These are phyloP conservation scores for Gavialis gangeticus DNA, from an alignment of 2,113 vertebrate species.

Conservation along the genomic window DNA sequence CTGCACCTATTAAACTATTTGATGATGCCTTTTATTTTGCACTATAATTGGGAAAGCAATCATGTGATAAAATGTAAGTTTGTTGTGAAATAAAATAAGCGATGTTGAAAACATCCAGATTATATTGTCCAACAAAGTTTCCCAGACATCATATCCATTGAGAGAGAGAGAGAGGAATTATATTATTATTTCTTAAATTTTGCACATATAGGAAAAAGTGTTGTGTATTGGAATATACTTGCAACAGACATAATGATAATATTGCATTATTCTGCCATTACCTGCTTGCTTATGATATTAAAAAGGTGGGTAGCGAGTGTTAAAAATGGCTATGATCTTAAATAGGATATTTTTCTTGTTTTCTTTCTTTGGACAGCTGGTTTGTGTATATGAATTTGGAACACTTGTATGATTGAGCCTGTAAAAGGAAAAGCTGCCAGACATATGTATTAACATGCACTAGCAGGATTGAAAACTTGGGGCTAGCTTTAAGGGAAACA, in stretches of 20 bases:
- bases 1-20: conserved; percentile 81
- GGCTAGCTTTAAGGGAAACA: conserved; percentile 27
- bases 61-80: conserved; percentile 79
- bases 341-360: not conserved
- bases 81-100: conserved; percentile 71
- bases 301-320: not conserved
- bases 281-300: not conserved
- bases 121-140: conserved; percentile 63
- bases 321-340: not conserved
- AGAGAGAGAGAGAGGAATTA: not conserved
- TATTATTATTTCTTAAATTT: conserved; percentile 21
- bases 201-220: not conserved
- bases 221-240: not conserved
- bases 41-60: conserved; percentile 81
- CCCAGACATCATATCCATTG: conserved; percentile 40
- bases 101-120: conserved; percentile 69
- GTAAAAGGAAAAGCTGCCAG: not conserved
- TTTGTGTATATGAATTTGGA: not conserved
- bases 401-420: not conserved
- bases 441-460: not conserved
- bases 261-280: rapidly evolving
- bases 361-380: not conserved
- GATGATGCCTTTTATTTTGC: conserved; percentile 82
- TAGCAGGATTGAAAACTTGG: conserved; percentile 21
- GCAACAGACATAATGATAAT: not conserved